Base-by-base conservation (phyloP, 1,140 invertebrate genomes). In the Spodoptera litura region DNA sequence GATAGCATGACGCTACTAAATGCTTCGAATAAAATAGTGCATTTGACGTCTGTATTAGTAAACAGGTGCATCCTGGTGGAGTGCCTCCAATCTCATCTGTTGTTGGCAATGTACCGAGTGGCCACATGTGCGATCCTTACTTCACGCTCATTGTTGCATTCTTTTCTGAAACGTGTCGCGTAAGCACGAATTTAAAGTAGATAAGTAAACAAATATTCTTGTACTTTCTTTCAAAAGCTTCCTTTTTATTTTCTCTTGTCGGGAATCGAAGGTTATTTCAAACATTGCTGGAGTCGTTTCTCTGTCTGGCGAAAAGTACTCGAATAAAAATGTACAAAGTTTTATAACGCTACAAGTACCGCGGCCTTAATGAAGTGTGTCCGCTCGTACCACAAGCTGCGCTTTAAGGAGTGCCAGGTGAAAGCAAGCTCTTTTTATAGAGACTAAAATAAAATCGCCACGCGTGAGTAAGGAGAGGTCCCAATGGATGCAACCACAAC, bases 61-160 rank as follows among this genome's bases (percentile, higher is more conserved):
- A 66, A 62, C 87, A 89, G 86, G 87, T 89, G 85, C 83, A 85
- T 73, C 51, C 68, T 80, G 66, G 83, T 89, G 89, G 88, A 90
- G 66, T 59, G 52, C 66, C 85, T 91, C 87, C 89, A 91, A 91
- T 86, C 85, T 85, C 85, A 91, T 91, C 84, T 87, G 73, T 88
- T 86, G 83, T 83, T 88, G 83, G 88, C 89, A 89, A 85, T 81
- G 82, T 79, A 81, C 82, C 83, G 86, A 82, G 79, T 85, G 83
- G 89, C 83, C 88, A 81, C 91, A 94, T 92, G 87, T 93, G 91
- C 88, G 89, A 92, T 92, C 88, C 89, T 88, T 79, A 82, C 78
- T 88, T 77, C 80, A 85, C 68, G 80, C 85, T 87, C 90, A 90
- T 92, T 94, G 89, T 92, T 91, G 87, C 81, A 82, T 59, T 83